Evolutionary conservation across 2,888 invertebrate species (phyloP).

Genomic region (Ceriagrion tenellum): DNA sequence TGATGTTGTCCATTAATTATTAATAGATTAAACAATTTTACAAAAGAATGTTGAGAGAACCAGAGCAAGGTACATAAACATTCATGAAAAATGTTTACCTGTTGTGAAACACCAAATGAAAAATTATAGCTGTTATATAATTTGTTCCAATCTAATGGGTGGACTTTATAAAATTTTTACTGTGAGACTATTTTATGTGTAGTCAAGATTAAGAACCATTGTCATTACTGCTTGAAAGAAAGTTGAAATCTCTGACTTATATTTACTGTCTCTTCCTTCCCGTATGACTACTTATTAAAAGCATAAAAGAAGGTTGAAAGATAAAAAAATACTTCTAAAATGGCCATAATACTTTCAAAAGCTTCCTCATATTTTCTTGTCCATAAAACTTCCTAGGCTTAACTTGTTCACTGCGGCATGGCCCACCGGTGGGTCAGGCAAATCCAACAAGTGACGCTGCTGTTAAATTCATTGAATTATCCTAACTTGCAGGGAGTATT

Average conservation of each 20-base stretch:
- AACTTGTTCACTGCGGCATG: too few species aligned
- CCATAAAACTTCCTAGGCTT: neutral
- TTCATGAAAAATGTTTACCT: constrained; percentile 54
- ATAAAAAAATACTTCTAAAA: neutral
- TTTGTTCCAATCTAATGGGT: neutral
- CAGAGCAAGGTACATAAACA: constrained; percentile 11
- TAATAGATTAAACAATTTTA: constrained; percentile 49
- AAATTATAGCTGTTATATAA: constrained; percentile 16
- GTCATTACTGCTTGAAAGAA: constrained; percentile 38
- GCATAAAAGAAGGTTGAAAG: neutral
- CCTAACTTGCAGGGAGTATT: too few species aligned
- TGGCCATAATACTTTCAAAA: neutral
- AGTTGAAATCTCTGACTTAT: neutral
- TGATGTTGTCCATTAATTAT: constrained; percentile 53
- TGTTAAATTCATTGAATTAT: too few species aligned
- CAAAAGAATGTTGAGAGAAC: constrained; percentile 33
- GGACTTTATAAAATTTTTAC: constrained; percentile 30
- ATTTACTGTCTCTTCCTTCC: neutral
- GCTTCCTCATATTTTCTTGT: neutral
- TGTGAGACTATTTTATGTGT: constrained; percentile 10
- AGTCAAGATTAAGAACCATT: constrained; percentile 16
- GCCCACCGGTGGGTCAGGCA: too few species aligned
- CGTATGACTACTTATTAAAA: neutral
- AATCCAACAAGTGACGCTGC: too few species aligned
- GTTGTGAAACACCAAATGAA: constrained; percentile 43